Evolutionary conservation across 1,140 invertebrate genomes (phyloP), one percentile per base, ranked within the genome.

Genomic region (Bursaphelenchus mucronatus): DNA sequence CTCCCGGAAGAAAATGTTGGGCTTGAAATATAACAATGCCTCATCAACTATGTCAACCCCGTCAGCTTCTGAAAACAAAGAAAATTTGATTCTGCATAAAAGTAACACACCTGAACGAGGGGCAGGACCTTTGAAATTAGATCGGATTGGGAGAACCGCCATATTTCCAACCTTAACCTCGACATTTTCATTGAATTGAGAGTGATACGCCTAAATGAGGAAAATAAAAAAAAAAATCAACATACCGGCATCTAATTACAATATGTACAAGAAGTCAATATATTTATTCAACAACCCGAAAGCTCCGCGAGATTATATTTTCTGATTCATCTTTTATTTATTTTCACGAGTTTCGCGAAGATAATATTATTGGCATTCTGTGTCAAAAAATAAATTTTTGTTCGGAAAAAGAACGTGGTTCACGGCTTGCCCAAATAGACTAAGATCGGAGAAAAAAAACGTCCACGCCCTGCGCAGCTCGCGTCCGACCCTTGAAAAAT

Each of bases 1-100:
- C 50, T 92, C 97, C 71, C 93, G 88, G 82, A 98, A 98, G 83
- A 99, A 98, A 8, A 99, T 94, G 85, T 98, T 98, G 1, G 96
- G 93, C 85, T 95, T 97, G 82, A 99, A 99, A 82, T 88, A 98
- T 79, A 90, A 90, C 9, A 99, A 84, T 40, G 94, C 90, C 86
- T 98, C 96, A 85, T 99, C 95, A 70, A 99, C 92, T 70, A 98
- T 92, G 83, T 99, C 96, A 19, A 61, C 65, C 19, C 52, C 64
- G 2, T 72, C 30, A 15, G 58, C 41, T 44, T 56, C 53, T 61
- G 59, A 49, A 70, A 46, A 61, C 17, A 53, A 2, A 64, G 3
- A 10, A 49, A 43, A 45, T 4, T 55, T n/a, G 13, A 47, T 67
- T 19, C 9, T 71, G 43, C 63, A 46, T 55, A 30, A 47, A 64